Evolutionary conservation across 2,797 vertebrate species (phyloP), one percentile per base, ranked within the genome.

Genomic region (Acrossocheilus fasciatus): DNA sequence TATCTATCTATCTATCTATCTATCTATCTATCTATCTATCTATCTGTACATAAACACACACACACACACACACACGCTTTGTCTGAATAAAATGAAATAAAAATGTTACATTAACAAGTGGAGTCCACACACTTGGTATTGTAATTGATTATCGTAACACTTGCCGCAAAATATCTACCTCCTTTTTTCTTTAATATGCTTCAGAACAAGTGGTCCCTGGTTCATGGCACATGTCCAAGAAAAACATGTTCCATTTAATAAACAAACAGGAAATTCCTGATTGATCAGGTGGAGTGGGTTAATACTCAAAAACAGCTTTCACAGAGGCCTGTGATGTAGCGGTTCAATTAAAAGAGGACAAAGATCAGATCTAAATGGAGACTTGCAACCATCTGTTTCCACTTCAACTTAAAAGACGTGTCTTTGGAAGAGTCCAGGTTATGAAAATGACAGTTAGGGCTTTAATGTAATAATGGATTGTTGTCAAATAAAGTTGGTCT

Each of bases 341-440:
- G 41, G 41, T 54, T 77, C n/a, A 76, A 80, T 72, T 84, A 43
- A 72, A 81, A 81, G 15, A 81, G 66, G 72, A 87, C 78, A 82
- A 36, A 23, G 30, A 75, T 81, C 45, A 47, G 50, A 84, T 36
- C 12, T 45, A 47, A 69, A 54, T 6, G 8, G 26, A 83, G n/a
- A 81, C 74, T 23, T 74, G n/a, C 23, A 47, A 70, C 82, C 85
- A 89, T 85, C 73, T 83, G 83, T 73, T 83, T 83, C 78, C 45
- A 62, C 62, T 78, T 72, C 18, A 82, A 64, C 50, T 73, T 82
- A 47, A 84, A 81, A 84, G 26, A 26, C 45, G 57, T 75, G 47
- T 66, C 45, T 77, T 82, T 85, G 43, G n/a, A 75, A 57, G 68
- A 15, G 72, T 41, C 43, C 36, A 54, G 17, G 43, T 78, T 59